phyloP scores from a whole-genome alignment of 1,140 invertebrate genomes.

The Lysiphlebus fabarum region DNA sequence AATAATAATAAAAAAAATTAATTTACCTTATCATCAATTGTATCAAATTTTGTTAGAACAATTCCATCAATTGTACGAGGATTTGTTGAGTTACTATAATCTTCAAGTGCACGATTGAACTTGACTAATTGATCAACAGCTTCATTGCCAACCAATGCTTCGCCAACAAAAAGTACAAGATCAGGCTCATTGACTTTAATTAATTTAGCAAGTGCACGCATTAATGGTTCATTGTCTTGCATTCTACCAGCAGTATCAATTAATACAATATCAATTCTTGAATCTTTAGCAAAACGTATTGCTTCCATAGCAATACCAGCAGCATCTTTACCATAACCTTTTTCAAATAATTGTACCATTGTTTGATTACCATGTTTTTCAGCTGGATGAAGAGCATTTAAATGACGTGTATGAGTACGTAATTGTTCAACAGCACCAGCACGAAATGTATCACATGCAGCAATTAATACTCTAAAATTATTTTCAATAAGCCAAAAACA shows the following conservation, averaged over 20 bases:
- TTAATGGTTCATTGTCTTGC: conserved; percentile 99
- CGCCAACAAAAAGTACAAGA: conserved; percentile 96
- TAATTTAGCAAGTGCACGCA: conserved; percentile 93
- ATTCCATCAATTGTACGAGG: conserved; percentile 96
- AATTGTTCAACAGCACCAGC: conserved; percentile 99
- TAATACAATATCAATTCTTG: conserved; percentile 84
- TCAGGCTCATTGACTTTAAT: conserved; percentile 90
- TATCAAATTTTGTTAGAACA: conserved; percentile 98
- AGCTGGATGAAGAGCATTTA: conserved; percentile 91
- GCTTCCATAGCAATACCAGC: conserved; percentile 97
- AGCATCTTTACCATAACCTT: conserved; percentile 97
- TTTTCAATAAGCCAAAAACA: conserved; percentile 99
- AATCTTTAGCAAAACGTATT: conserved; percentile 82
- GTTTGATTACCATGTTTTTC: conserved; percentile 65
- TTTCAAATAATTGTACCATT: conserved; percentile 96
- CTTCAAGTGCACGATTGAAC: conserved; percentile 95
- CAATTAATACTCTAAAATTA: conserved; percentile 91
- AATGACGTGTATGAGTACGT: conserved; percentile 88
- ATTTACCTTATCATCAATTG: conserved; percentile 97
- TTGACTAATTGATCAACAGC: conserved; percentile 98
- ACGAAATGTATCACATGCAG: conserved; percentile 96
- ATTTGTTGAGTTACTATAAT: conserved; percentile 77
- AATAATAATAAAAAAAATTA: too few species aligned
- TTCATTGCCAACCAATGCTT: conserved; percentile 99
- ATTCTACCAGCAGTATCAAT: conserved; percentile 98